Percentiles rank a stretch among this genome's conserved stretches.
Evolutionary conservation across 2,888 invertebrate species (phyloP).

Genomic region (Synanthedon tipuliformis): DNA sequence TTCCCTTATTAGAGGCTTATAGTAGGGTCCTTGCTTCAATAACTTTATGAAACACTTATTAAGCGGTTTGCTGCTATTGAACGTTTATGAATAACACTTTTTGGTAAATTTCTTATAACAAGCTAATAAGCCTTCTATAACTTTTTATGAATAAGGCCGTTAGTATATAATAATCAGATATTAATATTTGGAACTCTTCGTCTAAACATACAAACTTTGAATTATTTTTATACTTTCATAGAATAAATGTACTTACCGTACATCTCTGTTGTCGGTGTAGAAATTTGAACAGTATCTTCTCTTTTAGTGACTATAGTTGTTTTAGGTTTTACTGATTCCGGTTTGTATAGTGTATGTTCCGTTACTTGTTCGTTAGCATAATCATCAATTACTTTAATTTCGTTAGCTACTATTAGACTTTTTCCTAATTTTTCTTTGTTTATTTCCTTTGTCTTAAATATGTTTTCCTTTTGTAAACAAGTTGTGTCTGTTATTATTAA

Average conservation of each 20-base stretch:
- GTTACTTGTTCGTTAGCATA: conserved; percentile 40
- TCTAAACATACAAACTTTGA: no score
- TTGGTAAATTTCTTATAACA: no score
- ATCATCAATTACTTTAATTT: conserved; percentile 37
- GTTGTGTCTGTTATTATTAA: conserved; percentile 45
- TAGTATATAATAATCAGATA: no score
- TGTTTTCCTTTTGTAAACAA: conserved; percentile 45
- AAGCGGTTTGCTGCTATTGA: no score
- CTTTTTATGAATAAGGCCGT: no score
- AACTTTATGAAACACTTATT: no score
- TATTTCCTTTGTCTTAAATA: conserved; percentile 30
- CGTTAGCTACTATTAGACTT: conserved; percentile 35
- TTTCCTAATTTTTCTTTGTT: conserved; percentile 33
- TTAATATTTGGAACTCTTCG: no score
- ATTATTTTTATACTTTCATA: not conserved
- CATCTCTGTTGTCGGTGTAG: conserved; percentile 35
- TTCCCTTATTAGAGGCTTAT: no score
- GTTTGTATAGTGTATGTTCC: conserved; percentile 22
- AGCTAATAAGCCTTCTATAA: no score
- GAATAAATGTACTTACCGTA: conserved; percentile 31
- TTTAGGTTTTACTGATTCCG: conserved; percentile 28
- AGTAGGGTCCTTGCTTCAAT: no score
- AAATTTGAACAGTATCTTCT: conserved; percentile 28
- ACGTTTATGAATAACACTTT: no score
- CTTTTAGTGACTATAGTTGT: conserved; percentile 22